Base-by-base conservation (phyloP, 2,797 vertebrate species). In the Anguilla pacifica region DNA sequence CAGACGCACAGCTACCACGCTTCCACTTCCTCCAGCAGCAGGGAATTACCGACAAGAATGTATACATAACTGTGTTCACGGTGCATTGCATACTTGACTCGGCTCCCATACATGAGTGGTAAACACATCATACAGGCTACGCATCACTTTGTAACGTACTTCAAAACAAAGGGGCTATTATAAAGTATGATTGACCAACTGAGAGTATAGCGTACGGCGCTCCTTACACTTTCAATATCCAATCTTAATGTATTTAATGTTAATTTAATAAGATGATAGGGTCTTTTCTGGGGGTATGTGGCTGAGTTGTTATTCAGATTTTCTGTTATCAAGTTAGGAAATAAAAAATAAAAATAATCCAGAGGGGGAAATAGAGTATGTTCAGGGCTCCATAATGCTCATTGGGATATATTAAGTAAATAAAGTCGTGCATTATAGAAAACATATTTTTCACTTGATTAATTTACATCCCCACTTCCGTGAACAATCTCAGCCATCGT, bases 11-110 rank as follows among this genome's bases (percentile, higher is more conserved):
- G 43, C 43, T 13, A 49, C 31, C 79, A 82, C 46, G 19, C 22
- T 82, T 49, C 77, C 77, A 81, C 77, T 46, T 81, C 79, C 79
- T 82, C 55, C 31, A 85, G 6, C 57, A 31, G 57, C 83, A 84
- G 83, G 83, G 53, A 17, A 84, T 84, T 59, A 15, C 51, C 57
- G 83, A 35, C 11, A 84, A 35, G 57, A 31, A 57, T 57, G 57
- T 84, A 61, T 59, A 57, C 59, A 84, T 84, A 84, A 35, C 57
- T 17, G 57, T 84, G 83, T 84, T 84, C 19, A 84, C 46, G 10
- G 19, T 82, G 25, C 19, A 49, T 51, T 25, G 43, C 43, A 82
- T 82, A 51, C 79, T 51, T 82, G 19, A 19, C 25, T 82, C 79
- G 43, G 79, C 25, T 82, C 22, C 79, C 51, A n/a, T 51, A 51